Evolutionary conservation across 2,888 invertebrate species (phyloP), one percentile per base, ranked within the genome.

Genomic region (Sericinus montela): DNA sequence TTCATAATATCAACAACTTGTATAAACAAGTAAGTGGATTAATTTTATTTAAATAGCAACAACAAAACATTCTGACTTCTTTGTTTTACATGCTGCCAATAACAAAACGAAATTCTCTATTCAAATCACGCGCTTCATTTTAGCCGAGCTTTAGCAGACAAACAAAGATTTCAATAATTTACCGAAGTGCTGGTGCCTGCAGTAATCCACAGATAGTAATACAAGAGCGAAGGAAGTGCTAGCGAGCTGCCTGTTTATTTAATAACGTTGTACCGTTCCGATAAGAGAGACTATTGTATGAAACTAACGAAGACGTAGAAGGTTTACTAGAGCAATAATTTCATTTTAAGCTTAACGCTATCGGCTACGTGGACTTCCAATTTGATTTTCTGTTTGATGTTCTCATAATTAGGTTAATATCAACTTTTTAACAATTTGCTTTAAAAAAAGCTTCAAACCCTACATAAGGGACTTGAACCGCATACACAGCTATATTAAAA

Each of bases 191-290:
- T 63, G 55, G 54, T 61, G 56, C 59, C 53, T 59, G 56, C 67
- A 69, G 60, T 69, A 67, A 65, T 68, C 65, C 60, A 50, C 41
- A 65, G 65, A 69, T 69, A 72, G 64, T 60, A 65, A 63, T 60
- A 70, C 61, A 63, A 59, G 41, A 40, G 66, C 62, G 63, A 63
- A 65, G 71, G 72, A 68, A 67, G 64, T 63, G 57, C 54, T 50
- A 49, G 48, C 47, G 55, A 64, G 59, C 56, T 65, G 61, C 59
- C 69, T 82, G 81, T 83, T 83, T 85, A 84, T 82, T 81, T 81
- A 84, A 83, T 82, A 83, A 78, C 75, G 72, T 77, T 76, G 82
- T 69, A 67, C 70, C 64, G 70, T 65, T 54, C 71, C 69, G 81
- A 82, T 84, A 82, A 80, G 75, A 73, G 69, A 53, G 52, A 61